phyloP scores from a whole-genome alignment of 2,797 vertebrate genomes.

The Rhincodon typus region DNA sequence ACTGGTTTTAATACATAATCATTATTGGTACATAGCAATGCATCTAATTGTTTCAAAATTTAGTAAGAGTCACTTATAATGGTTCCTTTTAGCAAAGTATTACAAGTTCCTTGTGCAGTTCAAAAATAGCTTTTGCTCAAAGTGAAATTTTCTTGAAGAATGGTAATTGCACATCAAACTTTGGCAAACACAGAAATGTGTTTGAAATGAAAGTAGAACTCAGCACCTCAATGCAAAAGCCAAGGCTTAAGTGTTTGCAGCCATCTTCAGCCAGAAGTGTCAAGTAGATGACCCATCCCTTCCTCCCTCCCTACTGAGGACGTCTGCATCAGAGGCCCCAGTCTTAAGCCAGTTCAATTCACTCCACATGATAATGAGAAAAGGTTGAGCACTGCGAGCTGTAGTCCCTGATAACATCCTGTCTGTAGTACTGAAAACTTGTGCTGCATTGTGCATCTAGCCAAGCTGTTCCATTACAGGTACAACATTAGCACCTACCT shows the following conservation, averaged over 20 bases:
- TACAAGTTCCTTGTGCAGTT: background rate
- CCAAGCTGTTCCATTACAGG: background rate
- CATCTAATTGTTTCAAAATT: background rate
- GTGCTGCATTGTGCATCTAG: background rate
- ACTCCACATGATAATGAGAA: background rate
- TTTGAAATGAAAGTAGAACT: background rate
- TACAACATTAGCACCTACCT: background rate
- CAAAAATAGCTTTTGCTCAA: background rate
- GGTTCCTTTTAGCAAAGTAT: background rate
- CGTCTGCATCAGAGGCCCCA: background rate
- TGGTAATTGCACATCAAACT: background rate
- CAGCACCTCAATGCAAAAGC: background rate
- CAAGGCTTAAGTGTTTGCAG: background rate
- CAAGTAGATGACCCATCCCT: background rate
- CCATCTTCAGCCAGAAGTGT: background rate
- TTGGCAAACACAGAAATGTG: background rate
- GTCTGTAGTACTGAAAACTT: background rate
- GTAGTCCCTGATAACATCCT: background rate
- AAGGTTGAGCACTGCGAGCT: background rate
- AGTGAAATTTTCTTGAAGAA: background rate
- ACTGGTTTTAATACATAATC: background rate
- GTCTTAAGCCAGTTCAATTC: background rate
- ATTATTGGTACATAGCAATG: background rate
- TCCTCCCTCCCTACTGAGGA: background rate
- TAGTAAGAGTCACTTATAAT: background rate